phyloP scores from a whole-genome alignment of 2,113 vertebrate genomes.

The Callaeas wilsoni region DNA sequence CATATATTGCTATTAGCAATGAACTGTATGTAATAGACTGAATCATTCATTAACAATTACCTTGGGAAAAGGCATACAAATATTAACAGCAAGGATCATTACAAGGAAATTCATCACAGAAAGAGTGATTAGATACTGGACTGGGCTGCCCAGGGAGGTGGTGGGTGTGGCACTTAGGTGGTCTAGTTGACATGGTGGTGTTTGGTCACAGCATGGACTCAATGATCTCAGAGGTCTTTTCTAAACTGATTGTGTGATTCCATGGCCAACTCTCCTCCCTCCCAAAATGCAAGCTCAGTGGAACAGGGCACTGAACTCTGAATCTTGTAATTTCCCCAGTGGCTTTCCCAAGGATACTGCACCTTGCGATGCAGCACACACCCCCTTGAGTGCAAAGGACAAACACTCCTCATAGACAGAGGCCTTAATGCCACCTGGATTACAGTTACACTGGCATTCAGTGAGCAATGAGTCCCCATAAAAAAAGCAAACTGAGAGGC shows the following conservation, averaged over 20 bases:
- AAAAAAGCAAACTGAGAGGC: background rate
- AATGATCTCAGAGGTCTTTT: background rate
- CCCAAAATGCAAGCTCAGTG: background rate
- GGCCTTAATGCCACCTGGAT: background rate
- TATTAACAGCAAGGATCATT: background rate
- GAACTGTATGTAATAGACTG: background rate
- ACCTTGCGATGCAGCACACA: background rate
- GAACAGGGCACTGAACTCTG: background rate
- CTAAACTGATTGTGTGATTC: background rate
- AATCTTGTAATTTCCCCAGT: background rate
- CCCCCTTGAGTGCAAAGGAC: background rate
- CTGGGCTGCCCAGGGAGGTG: background rate
- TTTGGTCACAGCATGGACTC: background rate
- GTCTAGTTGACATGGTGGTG: background rate
- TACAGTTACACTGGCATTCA: background rate
- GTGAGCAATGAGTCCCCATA: background rate
- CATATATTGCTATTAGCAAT: background rate
- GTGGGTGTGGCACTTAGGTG: background rate
- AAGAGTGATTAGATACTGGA: background rate
- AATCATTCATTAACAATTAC: constrained; percentile 33
- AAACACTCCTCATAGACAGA: background rate
- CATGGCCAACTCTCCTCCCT: background rate
- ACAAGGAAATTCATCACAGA: background rate
- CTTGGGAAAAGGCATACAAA: background rate
- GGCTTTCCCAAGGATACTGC: background rate